phyloP scores from a whole-genome alignment of 2,797 vertebrate species.

The Siniperca obscura region DNA sequence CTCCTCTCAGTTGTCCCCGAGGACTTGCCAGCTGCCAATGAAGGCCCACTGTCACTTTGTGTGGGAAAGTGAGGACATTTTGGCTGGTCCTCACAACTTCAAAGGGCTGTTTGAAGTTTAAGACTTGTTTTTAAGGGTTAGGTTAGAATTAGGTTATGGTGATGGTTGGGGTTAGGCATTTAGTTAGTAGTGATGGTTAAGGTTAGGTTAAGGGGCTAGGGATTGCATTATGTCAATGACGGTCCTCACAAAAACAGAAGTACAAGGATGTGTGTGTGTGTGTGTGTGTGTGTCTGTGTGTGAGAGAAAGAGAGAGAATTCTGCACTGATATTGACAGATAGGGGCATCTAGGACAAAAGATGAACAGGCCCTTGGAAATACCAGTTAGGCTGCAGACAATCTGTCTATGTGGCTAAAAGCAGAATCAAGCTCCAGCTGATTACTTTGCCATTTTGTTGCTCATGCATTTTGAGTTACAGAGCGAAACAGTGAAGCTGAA shows the following conservation, averaged over 20 bases:
- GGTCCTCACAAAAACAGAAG: too few species aligned
- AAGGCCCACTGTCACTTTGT: constrained; percentile 34
- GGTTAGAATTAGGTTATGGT: too few species aligned
- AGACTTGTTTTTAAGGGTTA: too few species aligned
- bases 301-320: background rate
- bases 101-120: too few species aligned
- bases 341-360: constrained; percentile 24
- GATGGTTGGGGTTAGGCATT: too few species aligned
- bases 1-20: constrained; percentile 36
- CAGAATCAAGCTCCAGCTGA: background rate
- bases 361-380: constrained; percentile 11
- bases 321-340: constrained; percentile 19
- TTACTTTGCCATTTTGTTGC: background rate
- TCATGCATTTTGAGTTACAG: background rate
- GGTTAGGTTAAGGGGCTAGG: too few species aligned
- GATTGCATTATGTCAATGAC: too few species aligned
- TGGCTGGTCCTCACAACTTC: too few species aligned
- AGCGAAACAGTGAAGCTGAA: background rate
- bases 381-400: constrained; percentile 6
- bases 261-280: background rate
- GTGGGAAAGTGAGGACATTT: background rate
- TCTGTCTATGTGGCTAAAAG: constrained; percentile 5
- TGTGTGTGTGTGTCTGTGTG: background rate
- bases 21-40: constrained; percentile 38
- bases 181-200: too few species aligned